These are phyloP conservation scores for Anneissia japonica DNA, from an alignment of 35 echinoderm and acorn worm species.

Conservation along the genomic window DNA sequence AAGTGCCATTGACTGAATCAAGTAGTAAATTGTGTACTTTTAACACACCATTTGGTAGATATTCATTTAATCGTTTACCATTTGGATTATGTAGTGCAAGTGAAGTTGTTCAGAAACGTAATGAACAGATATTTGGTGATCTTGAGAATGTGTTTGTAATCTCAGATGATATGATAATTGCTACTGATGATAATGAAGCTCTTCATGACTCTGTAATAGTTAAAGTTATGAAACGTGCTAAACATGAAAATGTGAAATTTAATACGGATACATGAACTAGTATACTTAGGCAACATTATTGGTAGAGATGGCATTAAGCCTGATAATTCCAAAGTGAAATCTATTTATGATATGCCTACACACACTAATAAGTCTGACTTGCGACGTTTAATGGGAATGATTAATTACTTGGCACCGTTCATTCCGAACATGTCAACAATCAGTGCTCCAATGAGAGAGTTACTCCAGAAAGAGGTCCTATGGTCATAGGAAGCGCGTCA, in stretches of 20 bases:
- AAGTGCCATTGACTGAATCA: background rate
- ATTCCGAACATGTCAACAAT: constrained; percentile 40
- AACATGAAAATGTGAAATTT: too few species aligned
- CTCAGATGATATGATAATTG: background rate
- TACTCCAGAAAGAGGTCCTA: constrained; percentile 6
- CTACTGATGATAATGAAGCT: too few species aligned
- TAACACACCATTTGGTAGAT: constrained; percentile 4
- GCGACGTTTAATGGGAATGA: constrained; percentile 16
- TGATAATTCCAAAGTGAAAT: constrained; percentile 11
- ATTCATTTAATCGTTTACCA: background rate
- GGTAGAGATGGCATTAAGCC: background rate
- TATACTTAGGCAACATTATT: background rate
- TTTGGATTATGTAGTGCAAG: constrained; percentile 12
- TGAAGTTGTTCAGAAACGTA: constrained; percentile 1
- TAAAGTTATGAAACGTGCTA: too few species aligned
- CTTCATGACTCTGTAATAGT: too few species aligned
- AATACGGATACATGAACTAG: too few species aligned
- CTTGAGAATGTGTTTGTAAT: background rate
- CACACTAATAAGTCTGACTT: constrained; percentile 21
- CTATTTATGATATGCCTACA: constrained; percentile 18
- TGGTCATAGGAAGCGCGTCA: constrained; percentile 28
- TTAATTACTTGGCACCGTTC: constrained; percentile 30
- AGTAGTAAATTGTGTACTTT: constrained; percentile 1
- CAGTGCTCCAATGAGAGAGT: constrained; percentile 27
- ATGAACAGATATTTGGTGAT: background rate